Conservation (phyloP, 2,113 vertebrate species). For the Ia io region DNA sequence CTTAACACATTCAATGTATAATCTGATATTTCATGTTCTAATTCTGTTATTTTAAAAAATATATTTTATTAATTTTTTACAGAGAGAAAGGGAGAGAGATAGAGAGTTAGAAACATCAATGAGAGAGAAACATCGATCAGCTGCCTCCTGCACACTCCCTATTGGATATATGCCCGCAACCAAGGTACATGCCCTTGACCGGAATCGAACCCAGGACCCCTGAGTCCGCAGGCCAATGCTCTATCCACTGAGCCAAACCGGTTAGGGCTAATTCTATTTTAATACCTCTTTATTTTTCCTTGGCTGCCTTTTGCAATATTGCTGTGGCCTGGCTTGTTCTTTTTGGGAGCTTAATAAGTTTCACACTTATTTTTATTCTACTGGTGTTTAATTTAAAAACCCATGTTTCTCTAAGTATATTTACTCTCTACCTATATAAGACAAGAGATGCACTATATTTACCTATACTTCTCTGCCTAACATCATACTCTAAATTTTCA, state of each 20-base stretch:
- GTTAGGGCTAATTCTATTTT: not conserved
- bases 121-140: too few relatives aligned
- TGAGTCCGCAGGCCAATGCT: too few relatives aligned
- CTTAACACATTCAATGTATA: not conserved
- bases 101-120: too few relatives aligned
- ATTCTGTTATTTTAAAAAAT: not conserved
- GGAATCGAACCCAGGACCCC: too few relatives aligned
- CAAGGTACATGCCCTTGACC: too few relatives aligned
- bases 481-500: not conserved
- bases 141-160: too few relatives aligned
- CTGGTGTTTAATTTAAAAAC: not conserved
- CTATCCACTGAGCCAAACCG: too few relatives aligned
- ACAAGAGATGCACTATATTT: not conserved
- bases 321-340: not conserved
- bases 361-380: conserved; percentile 39
- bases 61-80: too few relatives aligned
- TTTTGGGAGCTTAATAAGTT: not conserved
- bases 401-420: not conserved
- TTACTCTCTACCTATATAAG: not conserved
- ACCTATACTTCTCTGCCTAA: not conserved
- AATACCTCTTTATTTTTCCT: not conserved
- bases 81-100: too few relatives aligned
- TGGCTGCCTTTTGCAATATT: not conserved
- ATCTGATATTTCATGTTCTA: not conserved
- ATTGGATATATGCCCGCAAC: too few relatives aligned